Evolutionary conservation across 1,140 invertebrate species (phyloP), one percentile per base, ranked within the genome.

Genomic region (Coptotermes formosanus): DNA sequence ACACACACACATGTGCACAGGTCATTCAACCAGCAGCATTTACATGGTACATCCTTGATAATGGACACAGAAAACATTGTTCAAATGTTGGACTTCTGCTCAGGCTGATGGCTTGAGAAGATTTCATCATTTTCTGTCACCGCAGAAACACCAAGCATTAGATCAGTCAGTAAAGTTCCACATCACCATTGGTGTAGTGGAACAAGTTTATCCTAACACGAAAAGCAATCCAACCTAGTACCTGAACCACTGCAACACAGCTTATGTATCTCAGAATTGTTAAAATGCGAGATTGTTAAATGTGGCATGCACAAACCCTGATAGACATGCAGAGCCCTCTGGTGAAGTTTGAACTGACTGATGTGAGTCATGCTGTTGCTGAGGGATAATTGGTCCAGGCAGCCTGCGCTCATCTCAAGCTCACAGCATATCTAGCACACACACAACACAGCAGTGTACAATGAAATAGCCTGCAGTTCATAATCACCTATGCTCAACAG

Each of bases 261-360:
- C 48, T 48, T 48, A 55, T 19, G 19, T 55, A 55, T 55, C 21
- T 55, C 52, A 55, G 52, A 55, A 30, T n/a, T 12, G 64, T 75
- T 75, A 75, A 30, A 75, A 9, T 30, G 25, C 3, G 30, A 75
- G n/a, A 30, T 16, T 75, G 25, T 75, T 75, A 75, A 75, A 30
- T 75, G 64, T 75, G 64, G 25, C 64, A 75, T 75, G 64, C 64
- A 75, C 64, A 87, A 86, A 95, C 94, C 94, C 91, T 93, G 91
- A 89, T 95, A 97, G 64, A 99, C 98, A 90, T 99, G 99, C 23
- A 95, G 90, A 3, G 97, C 97, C 88, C 99, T 93, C 89, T 98
- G 94, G 87, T 93, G 92, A 11, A 99, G 91, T 90, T 97, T 96
- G 90, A 99, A 98, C 86, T 92, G 91, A 86, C 93, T 90, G 83